Percentiles rank a stretch among this genome's conserved stretches.
phyloP scores from a whole-genome alignment of 1,140 invertebrate genomes.

The Drosophila saltans region DNA sequence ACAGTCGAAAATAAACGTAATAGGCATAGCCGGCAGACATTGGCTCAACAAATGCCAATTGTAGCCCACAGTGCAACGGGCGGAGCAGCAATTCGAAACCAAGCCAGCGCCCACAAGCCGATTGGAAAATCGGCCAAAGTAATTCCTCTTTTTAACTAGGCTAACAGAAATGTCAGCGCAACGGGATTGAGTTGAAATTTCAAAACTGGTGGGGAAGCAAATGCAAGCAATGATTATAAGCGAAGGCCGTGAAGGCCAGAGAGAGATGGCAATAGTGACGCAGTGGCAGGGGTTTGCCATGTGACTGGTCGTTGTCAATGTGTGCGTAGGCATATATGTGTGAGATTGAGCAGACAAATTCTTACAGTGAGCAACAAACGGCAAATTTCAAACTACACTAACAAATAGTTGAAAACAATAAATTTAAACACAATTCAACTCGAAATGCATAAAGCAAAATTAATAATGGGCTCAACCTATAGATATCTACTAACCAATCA shows the following conservation, averaged over 20 bases:
- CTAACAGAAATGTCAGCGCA: slow-evolving; percentile 56
- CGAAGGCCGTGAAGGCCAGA: slow-evolving; percentile 35
- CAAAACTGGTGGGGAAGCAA: slow-evolving; percentile 51
- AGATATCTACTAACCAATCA: slow-evolving; percentile 4
- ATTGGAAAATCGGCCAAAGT: slow-evolving; percentile 83
- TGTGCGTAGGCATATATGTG: slow-evolving; percentile 16
- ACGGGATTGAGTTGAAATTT: slow-evolving; percentile 45
- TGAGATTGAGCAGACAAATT: slow-evolving; percentile 43
- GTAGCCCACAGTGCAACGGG: slow-evolving; percentile 41
- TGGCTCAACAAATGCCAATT: not conserved
- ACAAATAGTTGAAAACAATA: not conserved
- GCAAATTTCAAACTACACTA: slow-evolving; percentile 41
- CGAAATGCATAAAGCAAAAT: slow-evolving; percentile 15
- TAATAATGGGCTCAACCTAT: not conserved
- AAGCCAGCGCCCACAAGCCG: slow-evolving; percentile 75
- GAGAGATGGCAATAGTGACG: slow-evolving; percentile 48
- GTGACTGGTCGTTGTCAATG: slow-evolving; percentile 62
- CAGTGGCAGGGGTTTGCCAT: slow-evolving; percentile 71
- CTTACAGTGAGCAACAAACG: slow-evolving; percentile 52
- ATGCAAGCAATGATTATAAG: slow-evolving; percentile 12
- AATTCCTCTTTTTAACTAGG: slow-evolving; percentile 83
- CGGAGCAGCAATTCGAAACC: slow-evolving; percentile 77
- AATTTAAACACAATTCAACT: slow-evolving; percentile 23
- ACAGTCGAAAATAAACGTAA: no score
- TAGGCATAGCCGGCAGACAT: not conserved